Evolutionary conservation across 2,888 invertebrate species (phyloP).

Genomic region (Lasioglossum leucozonium): DNA sequence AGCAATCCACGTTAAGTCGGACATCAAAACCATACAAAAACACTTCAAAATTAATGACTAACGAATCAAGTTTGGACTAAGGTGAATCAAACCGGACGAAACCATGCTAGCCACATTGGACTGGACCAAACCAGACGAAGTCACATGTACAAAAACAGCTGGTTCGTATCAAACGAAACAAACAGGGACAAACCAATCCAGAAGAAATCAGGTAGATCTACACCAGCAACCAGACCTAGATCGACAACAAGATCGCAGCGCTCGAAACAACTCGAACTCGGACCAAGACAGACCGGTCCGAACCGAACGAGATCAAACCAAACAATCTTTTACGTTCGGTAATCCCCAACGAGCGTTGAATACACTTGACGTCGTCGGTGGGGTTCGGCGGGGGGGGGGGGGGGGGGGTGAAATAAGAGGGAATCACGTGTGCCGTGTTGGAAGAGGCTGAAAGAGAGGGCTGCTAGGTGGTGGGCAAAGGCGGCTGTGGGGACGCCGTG

Average conservation of each 20-base stretch:
- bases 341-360: slow-evolving; percentile 36
- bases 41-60: too few species aligned
- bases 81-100: not conserved
- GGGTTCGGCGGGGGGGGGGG: not conserved
- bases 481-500: not conserved
- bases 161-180: not conserved
- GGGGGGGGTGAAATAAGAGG: slow-evolving; percentile 47
- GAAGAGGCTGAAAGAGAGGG: slow-evolving; percentile 51
- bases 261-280: not conserved
- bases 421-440: slow-evolving; percentile 44
- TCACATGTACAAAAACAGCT: not conserved
- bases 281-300: not conserved
- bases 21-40: too few species aligned
- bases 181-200: not conserved
- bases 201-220: not conserved
- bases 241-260: not conserved
- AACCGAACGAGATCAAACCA: not conserved
- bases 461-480: slow-evolving; percentile 35
- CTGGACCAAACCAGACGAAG: not conserved
- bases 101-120: too few species aligned
- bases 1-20: too few species aligned
- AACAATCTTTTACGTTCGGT: not conserved
- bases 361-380: slow-evolving; percentile 11
- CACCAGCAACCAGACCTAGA: not conserved
- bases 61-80: not conserved